Percentiles rank a stretch among this genome's conserved stretches.
Evolutionary conservation across 2,888 invertebrate species (phyloP).

Genomic region (Hoplodrina blanda): DNA sequence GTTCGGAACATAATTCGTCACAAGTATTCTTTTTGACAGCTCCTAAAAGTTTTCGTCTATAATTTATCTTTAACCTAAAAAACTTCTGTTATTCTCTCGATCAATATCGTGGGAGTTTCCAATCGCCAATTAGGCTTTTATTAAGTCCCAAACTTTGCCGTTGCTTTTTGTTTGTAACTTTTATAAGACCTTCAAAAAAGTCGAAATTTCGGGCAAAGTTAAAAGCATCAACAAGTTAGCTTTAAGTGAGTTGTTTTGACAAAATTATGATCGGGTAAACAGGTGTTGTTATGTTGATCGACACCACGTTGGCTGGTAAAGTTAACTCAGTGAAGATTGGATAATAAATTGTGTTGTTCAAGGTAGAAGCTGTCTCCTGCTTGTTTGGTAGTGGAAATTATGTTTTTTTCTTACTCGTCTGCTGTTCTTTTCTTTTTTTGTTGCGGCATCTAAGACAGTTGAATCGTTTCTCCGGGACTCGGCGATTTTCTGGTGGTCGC

Average conservation of each 20-base stretch:
- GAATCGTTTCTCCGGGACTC: too few species aligned
- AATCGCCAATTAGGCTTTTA: conserved; percentile 41
- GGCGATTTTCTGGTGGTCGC: too few species aligned
- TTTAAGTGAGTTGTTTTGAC: conserved; percentile 14
- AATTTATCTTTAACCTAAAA: conserved; percentile 18
- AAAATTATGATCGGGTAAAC: conserved; percentile 28
- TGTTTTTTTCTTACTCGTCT: too few species aligned
- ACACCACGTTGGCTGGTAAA: conserved; percentile 1
- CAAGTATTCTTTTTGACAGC: not conserved
- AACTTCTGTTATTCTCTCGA: conserved; percentile 21
- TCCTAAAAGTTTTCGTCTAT: conserved; percentile 1
- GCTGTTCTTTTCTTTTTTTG: too few species aligned
- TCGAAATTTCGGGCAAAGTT: conserved; percentile 3
- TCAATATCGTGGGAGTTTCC: not conserved
- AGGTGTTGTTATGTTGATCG: conserved; percentile 23
- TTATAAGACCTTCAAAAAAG: conserved; percentile 13
- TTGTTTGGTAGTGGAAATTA: too few species aligned
- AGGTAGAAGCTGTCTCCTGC: too few species aligned
- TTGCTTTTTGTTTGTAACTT: conserved; percentile 14
- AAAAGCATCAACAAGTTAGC: conserved; percentile 21
- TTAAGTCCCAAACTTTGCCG: conserved; percentile 13
- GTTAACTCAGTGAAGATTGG: not conserved
- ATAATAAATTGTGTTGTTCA: conserved; percentile 12
- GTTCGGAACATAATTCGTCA: not conserved
- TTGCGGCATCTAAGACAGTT: too few species aligned